Evolutionary conservation across 2,797 vertebrate genomes (phyloP), one percentile per base, ranked within the genome.

Genomic region (Falco naumanni): DNA sequence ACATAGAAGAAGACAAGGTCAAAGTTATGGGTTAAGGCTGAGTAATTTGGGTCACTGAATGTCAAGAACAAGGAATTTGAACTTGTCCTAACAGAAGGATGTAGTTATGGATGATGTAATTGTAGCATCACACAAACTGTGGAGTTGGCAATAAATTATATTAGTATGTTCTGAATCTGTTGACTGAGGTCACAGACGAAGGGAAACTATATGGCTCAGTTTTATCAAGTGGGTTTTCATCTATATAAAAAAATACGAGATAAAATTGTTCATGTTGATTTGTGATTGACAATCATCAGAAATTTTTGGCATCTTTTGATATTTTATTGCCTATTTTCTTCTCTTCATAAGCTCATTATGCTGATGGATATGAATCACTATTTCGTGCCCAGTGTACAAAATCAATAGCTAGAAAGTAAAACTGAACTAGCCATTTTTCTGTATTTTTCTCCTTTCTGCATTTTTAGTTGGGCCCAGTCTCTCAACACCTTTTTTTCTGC

Each of bases 31-130:
- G 94, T 95, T 93, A 94, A 93, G 41, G 57, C 91, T 97, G 92
- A 96, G 91, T 96, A 96, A 97, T 96, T 69, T 84, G 87, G 95
- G 92, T 95, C 93, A 75, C 29, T 72, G 47, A 37, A 84, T 89
- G 95, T 84, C 94, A 96, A 93, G 91, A 95, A 91, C 51, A 95
- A 86, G 65, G 79, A 95, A 84, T 91, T 75, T 96, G 96, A 95
- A 95, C 92, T 96, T 92, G 92, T 94, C 84, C 41, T 93, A 84
- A 51, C 37, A 93, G 82, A 94, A 94, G 53, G 83, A 72, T 95
- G 63, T 78, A 54, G 59, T 88, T 93, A 81, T 10, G 48, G 85
- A 87, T 97, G 96, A 96, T 95, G 94, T 94, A 95, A 96, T 95
- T 90, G 84, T 74, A 87, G 37, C 84, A 95, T 94, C 90, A 85